Evolutionary conservation across 2,113 vertebrate species (phyloP).

Genomic region (Tor tambroides): DNA sequence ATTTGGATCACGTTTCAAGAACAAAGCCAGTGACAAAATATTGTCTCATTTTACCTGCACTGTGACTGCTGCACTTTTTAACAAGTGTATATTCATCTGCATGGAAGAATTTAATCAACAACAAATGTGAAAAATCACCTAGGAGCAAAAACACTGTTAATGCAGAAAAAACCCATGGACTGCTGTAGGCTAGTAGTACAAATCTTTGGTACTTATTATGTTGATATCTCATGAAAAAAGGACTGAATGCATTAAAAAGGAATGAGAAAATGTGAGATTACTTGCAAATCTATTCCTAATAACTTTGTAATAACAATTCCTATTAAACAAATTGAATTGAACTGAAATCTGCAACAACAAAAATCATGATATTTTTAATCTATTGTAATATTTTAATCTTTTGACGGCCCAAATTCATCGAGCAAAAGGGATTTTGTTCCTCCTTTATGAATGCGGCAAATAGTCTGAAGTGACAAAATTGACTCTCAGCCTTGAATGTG

Average conservation of each 20-base stretch:
- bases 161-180: background rate
- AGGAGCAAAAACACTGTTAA: background rate
- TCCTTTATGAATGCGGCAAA: slow-evolving; percentile 18
- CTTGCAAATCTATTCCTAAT: background rate
- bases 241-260: background rate
- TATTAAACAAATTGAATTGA: too few species aligned
- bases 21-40: background rate
- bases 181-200: background rate
- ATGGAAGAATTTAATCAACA: background rate
- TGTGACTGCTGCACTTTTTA: background rate
- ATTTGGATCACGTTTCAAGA: background rate
- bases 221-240: background rate
- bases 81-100: background rate
- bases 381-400: background rate
- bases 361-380: background rate
- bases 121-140: background rate
- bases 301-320: too few species aligned
- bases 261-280: background rate
- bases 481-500: slow-evolving; percentile 31
- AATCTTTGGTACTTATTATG: background rate
- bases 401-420: background rate
- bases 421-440: background rate
- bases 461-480: slow-evolving; percentile 25
- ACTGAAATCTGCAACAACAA: too few species aligned
- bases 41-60: background rate